Conservation (phyloP, 2,797 vertebrate species). For the Bradypus variegatus region DNA sequence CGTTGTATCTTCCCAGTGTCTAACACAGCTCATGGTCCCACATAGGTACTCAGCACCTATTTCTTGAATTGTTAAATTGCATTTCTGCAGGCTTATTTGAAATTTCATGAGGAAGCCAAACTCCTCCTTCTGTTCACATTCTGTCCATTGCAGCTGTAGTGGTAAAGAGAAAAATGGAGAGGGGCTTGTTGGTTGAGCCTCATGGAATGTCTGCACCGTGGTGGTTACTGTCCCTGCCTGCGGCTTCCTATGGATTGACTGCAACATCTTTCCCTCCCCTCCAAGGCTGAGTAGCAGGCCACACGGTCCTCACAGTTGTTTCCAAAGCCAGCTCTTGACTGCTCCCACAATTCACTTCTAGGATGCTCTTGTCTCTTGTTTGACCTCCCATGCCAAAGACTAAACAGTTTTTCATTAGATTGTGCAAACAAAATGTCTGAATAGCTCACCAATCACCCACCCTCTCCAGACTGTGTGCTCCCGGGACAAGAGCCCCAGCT, state of each 20-base stretch:
- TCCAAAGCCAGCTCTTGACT: not conserved
- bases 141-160: not conserved
- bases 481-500: not conserved
- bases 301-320: not conserved
- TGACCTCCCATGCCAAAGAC: not conserved
- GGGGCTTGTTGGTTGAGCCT: not conserved
- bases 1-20: not conserved
- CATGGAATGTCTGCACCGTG: not conserved
- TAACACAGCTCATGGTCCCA: not conserved
- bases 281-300: not conserved
- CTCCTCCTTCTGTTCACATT: not conserved
- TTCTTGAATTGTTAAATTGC: not conserved
- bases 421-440: not conserved
- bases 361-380: not conserved
- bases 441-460: not conserved
- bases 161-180: not conserved
- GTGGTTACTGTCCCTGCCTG: not conserved
- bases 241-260: rapidly evolving
- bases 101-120: not conserved
- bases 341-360: not conserved
- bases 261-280: not conserved
- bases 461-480: not conserved
- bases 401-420: not conserved
- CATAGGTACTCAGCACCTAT: not conserved
- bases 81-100: not conserved